Base-by-base conservation (phyloP, 2,888 invertebrate genomes). In the Drosophila greeni region DNA sequence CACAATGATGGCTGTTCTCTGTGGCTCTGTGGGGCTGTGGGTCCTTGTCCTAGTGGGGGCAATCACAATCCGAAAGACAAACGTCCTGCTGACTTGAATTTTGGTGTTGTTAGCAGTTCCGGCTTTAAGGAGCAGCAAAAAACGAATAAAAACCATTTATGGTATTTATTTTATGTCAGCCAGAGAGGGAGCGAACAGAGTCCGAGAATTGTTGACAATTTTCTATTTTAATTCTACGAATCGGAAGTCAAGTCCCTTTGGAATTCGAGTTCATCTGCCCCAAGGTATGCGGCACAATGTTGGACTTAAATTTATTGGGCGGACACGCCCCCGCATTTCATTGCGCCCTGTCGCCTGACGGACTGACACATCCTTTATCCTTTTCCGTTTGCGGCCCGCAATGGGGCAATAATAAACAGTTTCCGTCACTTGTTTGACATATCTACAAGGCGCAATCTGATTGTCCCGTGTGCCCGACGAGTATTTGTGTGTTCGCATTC, bases 331-430 rank as follows among this genome's bases (percentile, higher is more conserved):
- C 60, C 49, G 52, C 36, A 20, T 31, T 45, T 24, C 40, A 24
- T 12, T 54, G 23, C 49, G 64, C 55, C 55, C n/a, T n/a, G n/a
- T n/a, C 61, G 24, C n/a, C 42, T 26, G 56, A 67, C 54, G 62
- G 65, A 56, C 59, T 64, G 75, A 78, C 79, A 84, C 79, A 78
- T 82, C 81, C 84, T 76, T 58, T 67, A 82, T 84, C 84, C 85
- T 70, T 70, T 78, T 82, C 81, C 82, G 84, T 53, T 79, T 53
- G 71, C 48, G 53, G 36, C 43, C 36, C 53, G 54, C 70, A 73
- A 73, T 74, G 79, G 62, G 68, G 74, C 82, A 82, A 85, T 82
- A 82, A 85, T 82, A 85, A 82, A 82, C 85, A 78, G 80, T 79
- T 82, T 85, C 84, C 84, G 81, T 75, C 82, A 84, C 71, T 64